These are phyloP conservation scores for Vanessa tameamea DNA, from an alignment of 1,140 invertebrate species.

Conservation along the genomic window DNA sequence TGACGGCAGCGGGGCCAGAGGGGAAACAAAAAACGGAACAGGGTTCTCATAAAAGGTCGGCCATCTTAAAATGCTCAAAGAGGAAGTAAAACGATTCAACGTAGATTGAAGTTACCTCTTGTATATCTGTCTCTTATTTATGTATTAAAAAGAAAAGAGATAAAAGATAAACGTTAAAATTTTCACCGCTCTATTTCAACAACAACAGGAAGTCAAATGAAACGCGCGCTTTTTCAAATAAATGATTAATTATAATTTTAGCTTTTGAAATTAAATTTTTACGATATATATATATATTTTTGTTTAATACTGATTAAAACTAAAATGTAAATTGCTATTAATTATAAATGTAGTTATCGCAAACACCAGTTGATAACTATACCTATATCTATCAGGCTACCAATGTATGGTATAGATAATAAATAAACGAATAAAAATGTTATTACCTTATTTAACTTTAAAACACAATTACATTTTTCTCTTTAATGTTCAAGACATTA, in stretches of 20 bases:
- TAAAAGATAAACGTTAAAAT: slow-evolving; percentile 10
- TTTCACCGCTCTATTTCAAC: slow-evolving; percentile 12
- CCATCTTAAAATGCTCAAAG: slow-evolving; percentile 55
- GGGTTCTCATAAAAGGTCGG: slow-evolving; percentile 72
- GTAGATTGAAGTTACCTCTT: slow-evolving; percentile 3
- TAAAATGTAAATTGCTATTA: no score
- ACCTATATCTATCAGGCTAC: no score
- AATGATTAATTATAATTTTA: neutral
- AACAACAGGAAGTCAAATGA: slow-evolving; percentile 19
- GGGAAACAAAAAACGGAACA: slow-evolving; percentile 79
- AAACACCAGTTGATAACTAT: no score
- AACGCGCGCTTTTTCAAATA: slow-evolving; percentile 24
- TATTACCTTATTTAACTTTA: no score
- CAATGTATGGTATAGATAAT: no score
- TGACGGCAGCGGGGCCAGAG: slow-evolving; percentile 79
- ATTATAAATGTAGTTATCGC: no score
- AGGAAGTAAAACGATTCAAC: slow-evolving; percentile 18
- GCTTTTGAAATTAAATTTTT: neutral
- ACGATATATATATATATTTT: neutral
- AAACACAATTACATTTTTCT: no score
- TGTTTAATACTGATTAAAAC: no score
- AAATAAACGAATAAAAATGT: no score
- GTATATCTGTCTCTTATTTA: slow-evolving; percentile 3
- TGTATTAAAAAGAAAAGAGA: slow-evolving; percentile 16
- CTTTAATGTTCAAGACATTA: no score